Evolutionary conservation across 2,888 invertebrate genomes (phyloP).

Genomic region (Drosophila parthenogenetica): DNA sequence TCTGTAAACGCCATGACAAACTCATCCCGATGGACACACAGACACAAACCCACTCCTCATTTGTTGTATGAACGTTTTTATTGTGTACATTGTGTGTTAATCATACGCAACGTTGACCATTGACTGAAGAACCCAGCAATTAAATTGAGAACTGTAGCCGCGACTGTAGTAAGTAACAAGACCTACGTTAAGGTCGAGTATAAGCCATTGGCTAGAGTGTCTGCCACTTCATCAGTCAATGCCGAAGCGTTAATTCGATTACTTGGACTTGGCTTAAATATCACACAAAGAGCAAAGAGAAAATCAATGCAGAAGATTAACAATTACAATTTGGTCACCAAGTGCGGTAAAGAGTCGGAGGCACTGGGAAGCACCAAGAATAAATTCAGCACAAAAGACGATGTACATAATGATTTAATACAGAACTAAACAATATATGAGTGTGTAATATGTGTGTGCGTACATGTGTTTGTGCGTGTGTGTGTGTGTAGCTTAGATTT

Average conservation of each 20-base stretch:
- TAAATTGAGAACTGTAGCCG: slow-evolving; percentile 27
- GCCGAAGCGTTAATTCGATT: slow-evolving; percentile 51
- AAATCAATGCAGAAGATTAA: slow-evolving; percentile 75
- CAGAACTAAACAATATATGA: slow-evolving; percentile 24
- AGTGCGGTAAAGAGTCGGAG: slow-evolving; percentile 13
- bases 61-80: neutral
- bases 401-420: slow-evolving; percentile 65
- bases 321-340: slow-evolving; percentile 69
- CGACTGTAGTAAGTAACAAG: neutral
- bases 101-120: slow-evolving; percentile 68
- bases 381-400: slow-evolving; percentile 27
- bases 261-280: slow-evolving; percentile 44
- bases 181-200: neutral
- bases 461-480: slow-evolving; percentile 18
- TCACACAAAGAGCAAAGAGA: slow-evolving; percentile 39
- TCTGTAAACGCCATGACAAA: slow-evolving; percentile 20
- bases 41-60: neutral
- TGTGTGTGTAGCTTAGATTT: slow-evolving; percentile 53
- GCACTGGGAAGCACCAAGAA: neutral
- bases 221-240: slow-evolving; percentile 49
- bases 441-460: neutral
- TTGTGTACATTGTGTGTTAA: slow-evolving; percentile 43
- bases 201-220: slow-evolving; percentile 3
- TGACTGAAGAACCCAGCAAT: slow-evolving; percentile 46
- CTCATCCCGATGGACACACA: slow-evolving; percentile 3